phyloP scores from a whole-genome alignment of 2,888 invertebrate species.

The Octodonta nipae region DNA sequence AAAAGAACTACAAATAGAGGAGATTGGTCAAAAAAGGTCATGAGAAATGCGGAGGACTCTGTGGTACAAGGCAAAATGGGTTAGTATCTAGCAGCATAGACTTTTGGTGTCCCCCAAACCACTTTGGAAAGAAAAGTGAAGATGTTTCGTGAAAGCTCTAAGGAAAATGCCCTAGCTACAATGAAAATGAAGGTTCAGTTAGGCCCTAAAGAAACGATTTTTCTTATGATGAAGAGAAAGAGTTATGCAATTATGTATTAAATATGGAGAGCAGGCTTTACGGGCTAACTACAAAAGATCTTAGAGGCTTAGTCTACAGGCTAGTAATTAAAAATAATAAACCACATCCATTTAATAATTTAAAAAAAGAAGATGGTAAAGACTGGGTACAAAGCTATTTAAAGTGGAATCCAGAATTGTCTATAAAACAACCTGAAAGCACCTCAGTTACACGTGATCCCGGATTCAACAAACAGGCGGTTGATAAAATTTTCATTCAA shows the following conservation, averaged over 20 bases:
- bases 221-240: background rate
- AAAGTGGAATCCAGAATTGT: background rate
- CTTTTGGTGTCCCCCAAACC: background rate
- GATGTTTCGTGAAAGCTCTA: background rate
- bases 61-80: background rate
- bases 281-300: background rate
- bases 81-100: background rate
- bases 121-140: background rate
- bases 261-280: background rate
- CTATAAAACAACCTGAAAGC: background rate
- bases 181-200: too few species aligned
- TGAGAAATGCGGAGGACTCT: background rate
- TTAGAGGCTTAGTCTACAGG: background rate
- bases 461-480: too few species aligned
- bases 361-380: slow-evolving; percentile 2
- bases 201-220: background rate
- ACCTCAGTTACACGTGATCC: too few species aligned
- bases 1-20: background rate
- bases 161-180: too few species aligned
- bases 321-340: slow-evolving; percentile 1
- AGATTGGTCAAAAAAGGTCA: background rate
- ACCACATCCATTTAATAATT: too few species aligned
- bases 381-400: background rate
- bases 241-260: background rate
- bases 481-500: slow-evolving; percentile 2